Base-by-base conservation (phyloP, 2,888 invertebrate species). In the Synergus umbraculus region DNA sequence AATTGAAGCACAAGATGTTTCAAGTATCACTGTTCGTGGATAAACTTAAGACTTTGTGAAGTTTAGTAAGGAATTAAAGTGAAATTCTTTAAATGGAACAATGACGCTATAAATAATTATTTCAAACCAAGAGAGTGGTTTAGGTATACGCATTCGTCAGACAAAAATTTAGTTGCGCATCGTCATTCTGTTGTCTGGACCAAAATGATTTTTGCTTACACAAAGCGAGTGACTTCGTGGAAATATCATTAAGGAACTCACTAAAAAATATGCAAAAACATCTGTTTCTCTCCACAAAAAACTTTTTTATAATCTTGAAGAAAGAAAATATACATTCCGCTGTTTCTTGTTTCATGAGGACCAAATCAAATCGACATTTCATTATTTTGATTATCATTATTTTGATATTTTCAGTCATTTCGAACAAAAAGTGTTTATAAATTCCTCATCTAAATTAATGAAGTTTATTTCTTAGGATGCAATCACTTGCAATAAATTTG, bases 101-200 rank as follows among this genome's bases (percentile, higher is more conserved):
- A 66, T 66, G 43, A 5, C 10, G 43, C 43, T 12, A 43, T 10
- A 66, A 66, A 66, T 66, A 66, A 66, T 43, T 44, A 9, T 9
- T 43, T 12, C 4, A 13, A 29, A 29, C 13, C 29, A 29, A 66
- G n/a, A 66, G 66, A 9, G 12, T 66, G n/a, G 65, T 65, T 65
- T 58, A 29, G 8, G 18, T 10, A 37, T 22, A 9, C 41, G 12
- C 3, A 43, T 63, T 63, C 63, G 63, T 29, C 63, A 63, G 29
- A 66, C 1, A 1, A 41, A 43, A 15, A 66, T 10, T 41, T 4
- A 66, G 15, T 41, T n/a, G 43, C 18, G 65, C 37, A 10, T n/a
- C 65, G 65, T 66, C 65, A 66, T 66, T 66, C 41, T 10, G n/a
- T 41, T 41, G 41, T 43, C 5, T n/a, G 43, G 37, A n/a, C 41